phyloP scores from a whole-genome alignment of 1,140 invertebrate species.

The Asobara japonica region DNA sequence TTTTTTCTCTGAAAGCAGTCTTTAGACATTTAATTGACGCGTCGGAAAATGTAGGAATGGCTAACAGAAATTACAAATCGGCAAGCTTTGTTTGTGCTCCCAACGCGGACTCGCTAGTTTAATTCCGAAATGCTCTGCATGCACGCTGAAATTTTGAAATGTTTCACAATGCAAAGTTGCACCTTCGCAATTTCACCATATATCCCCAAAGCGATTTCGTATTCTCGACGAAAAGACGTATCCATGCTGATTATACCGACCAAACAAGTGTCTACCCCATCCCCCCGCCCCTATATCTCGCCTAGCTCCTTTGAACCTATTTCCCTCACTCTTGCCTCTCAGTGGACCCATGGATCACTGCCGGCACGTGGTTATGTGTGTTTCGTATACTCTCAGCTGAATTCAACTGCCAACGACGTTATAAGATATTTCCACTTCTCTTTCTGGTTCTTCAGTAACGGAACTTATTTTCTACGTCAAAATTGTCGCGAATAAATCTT shows the following conservation, averaged over 20 bases:
- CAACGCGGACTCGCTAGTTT: no score
- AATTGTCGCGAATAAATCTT: no score
- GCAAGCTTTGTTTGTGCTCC: no score
- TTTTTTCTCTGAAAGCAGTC: no score
- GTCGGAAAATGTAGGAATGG: no score
- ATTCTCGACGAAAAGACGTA: slow-evolving; percentile 55
- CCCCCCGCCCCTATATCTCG: background rate
- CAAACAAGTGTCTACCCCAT: slow-evolving; percentile 61
- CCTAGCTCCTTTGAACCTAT: slow-evolving; percentile 52
- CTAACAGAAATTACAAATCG: no score
- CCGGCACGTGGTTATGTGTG: slow-evolving; percentile 44
- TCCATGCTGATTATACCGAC: slow-evolving; percentile 43
- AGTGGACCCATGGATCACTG: slow-evolving; percentile 65
- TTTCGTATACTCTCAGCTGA: slow-evolving; percentile 15
- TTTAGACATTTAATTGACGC: no score
- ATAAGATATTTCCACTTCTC: background rate
- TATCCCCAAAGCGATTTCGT: slow-evolving; percentile 51
- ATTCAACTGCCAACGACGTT: background rate
- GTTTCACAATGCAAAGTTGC: background rate
- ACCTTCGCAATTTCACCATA: slow-evolving; percentile 56
- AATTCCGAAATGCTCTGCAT: no score
- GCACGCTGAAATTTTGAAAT: no score
- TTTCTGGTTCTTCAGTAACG: background rate
- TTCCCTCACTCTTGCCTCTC: slow-evolving; percentile 64
- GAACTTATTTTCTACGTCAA: no score